Evolutionary conservation across 2,888 invertebrate species (phyloP), one percentile per base, ranked within the genome.

Genomic region (Acanthacorydalis orientalis): DNA sequence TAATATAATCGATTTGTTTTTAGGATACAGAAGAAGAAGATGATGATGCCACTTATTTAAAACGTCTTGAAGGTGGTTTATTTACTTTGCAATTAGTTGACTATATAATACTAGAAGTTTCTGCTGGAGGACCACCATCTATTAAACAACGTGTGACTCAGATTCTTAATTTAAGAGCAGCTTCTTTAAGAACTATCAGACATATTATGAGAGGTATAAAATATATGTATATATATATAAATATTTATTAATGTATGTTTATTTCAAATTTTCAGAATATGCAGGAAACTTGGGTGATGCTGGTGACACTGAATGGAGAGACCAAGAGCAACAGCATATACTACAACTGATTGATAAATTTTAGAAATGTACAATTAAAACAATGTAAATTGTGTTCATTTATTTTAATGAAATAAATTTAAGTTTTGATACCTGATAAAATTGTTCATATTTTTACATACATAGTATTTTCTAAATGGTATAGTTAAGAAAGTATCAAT

Each of bases 31-130:
- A 60, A 48, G 81, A 81, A 10, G 75, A 83, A 49, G 80, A 82
- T 53, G 85, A 88, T 55, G 91, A 95, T 53, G 84, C 81, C 49
- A 82, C 84, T 57, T 96, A 96, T 63, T 69, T 96, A 51, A 83
- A 84, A 59, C 73, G 93, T 51, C 67, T 98, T 43, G 92, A 96
- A 50, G 87, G 86, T 8, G 98, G 98, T 0, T 71, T 98, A n/a
- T 98, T 96, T 64, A 91, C 92, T 0, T 72, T 98, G 47, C 97
- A 98, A 67, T 74, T 95, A 45, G 81, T 97, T 31, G 95, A 96
- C 64, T 90, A 92, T 61, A 82, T 87, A 50, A 77, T 88, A 57
- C 67, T 89, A 49, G 88, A 89, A 70, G 79, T 83, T 53, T 82
- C 83, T 56, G 78, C 74, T 49, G 80, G 80, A 9, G 83, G 85